Percentiles rank a stretch among this genome's conserved stretches.
Evolutionary conservation across 1,140 invertebrate genomes (phyloP).

Genomic region (Melanaphis sacchari): DNA sequence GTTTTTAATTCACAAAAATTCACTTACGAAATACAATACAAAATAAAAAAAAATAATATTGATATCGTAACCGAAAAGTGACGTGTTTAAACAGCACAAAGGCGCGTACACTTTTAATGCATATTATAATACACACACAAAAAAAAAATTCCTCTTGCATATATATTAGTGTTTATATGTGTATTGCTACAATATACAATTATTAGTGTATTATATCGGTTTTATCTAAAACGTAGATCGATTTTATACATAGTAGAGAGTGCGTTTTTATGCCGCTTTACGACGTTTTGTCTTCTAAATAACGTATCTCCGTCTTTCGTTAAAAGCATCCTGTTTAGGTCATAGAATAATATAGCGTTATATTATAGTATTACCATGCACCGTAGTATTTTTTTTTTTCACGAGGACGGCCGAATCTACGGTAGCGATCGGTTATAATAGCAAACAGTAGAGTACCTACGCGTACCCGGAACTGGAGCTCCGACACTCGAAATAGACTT

Average conservation of each 20-base stretch:
- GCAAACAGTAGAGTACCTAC: background rate
- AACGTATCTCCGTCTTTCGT: background rate
- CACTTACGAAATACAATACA: background rate
- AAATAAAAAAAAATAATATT: background rate
- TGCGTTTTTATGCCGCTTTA: background rate
- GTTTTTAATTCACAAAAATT: conserved; percentile 31
- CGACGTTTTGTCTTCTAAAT: background rate
- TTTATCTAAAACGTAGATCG: background rate
- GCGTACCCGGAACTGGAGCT: background rate
- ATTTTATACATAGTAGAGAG: background rate
- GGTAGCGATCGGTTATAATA: conserved; percentile 5
- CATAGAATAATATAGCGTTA: background rate
- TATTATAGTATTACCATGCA: background rate
- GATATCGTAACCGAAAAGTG: background rate
- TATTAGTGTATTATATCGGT: background rate
- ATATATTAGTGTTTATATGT: background rate
- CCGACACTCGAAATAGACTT: conserved; percentile 6
- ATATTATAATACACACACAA: too few species aligned
- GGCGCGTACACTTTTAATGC: background rate
- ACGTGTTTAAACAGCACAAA: background rate
- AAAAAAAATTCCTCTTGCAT: too few species aligned
- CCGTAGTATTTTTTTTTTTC: background rate
- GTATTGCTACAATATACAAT: background rate
- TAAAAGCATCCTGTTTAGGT: conserved; percentile 1
- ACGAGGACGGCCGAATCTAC: background rate